Conservation (phyloP, 2,888 invertebrate genomes). For the Pycnomerus fuliginosus region DNA sequence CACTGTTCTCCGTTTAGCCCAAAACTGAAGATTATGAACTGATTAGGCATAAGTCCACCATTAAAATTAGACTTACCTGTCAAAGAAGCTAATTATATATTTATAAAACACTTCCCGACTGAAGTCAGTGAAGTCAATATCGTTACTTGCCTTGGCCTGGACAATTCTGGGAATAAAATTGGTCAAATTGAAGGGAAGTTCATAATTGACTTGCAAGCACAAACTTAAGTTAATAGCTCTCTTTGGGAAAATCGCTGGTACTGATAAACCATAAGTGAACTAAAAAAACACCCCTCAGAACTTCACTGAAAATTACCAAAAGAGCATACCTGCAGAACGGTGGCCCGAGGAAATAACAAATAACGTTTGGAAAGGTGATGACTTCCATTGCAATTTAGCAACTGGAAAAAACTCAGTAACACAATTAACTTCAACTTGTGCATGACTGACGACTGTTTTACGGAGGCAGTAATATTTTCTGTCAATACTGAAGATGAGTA, state of each 20-base stretch:
- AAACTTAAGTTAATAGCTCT: constrained; percentile 43
- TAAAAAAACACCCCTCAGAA: too few species aligned
- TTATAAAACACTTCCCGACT: constrained; percentile 41
- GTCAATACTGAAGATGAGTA: too few species aligned
- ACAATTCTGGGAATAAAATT: constrained; percentile 33
- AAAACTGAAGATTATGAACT: too few species aligned
- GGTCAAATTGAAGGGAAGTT: constrained; percentile 38
- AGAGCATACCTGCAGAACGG: constrained; percentile 26
- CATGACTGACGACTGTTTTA: too few species aligned
- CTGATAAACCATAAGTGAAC: constrained; percentile 43
- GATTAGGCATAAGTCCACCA: too few species aligned
- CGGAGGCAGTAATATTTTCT: too few species aligned
- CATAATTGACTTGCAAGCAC: constrained; percentile 41
- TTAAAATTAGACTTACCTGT: constrained; percentile 43
- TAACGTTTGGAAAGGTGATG: constrained; percentile 21
- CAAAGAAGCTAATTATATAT: constrained; percentile 36
- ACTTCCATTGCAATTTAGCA: too few species aligned
- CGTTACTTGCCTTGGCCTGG: constrained; percentile 35
- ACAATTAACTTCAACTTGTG: too few species aligned
- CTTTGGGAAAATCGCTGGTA: constrained; percentile 42
- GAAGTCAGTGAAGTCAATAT: constrained; percentile 35
- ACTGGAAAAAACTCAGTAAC: too few species aligned
- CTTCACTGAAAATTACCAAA: constrained; percentile 2
- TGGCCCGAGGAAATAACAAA: constrained; percentile 28
- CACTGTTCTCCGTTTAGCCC: constrained; percentile 44